Percentiles rank a stretch among this genome's conserved stretches.
phyloP scores from a whole-genome alignment of 2,797 vertebrate genomes.

The Gobionotothen gibberifrons region DNA sequence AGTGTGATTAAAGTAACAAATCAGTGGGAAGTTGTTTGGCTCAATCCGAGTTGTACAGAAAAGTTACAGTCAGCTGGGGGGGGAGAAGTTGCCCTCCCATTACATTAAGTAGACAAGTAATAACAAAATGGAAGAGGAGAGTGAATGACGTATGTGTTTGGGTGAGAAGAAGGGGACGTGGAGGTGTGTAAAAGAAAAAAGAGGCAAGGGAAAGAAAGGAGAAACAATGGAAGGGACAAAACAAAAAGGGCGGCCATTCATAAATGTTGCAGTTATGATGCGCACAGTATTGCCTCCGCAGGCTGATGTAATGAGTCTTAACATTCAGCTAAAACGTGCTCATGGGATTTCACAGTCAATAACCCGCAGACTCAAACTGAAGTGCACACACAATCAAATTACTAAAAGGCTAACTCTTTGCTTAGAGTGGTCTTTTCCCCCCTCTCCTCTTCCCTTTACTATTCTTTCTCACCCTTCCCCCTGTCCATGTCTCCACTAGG shows the following conservation, averaged over 20 bases:
- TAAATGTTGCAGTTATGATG: constrained; percentile 46
- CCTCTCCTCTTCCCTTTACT: background rate
- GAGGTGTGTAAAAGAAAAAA: background rate
- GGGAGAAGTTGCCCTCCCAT: constrained; percentile 32
- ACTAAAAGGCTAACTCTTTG: constrained; percentile 3
- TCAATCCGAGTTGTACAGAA: constrained; percentile 23
- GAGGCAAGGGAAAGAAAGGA: background rate
- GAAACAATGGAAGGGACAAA: constrained; percentile 17
- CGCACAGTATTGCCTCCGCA: constrained; percentile 20
- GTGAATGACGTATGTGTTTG: constrained; percentile 17
- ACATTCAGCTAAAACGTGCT: constrained; percentile 53
- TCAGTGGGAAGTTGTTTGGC: constrained; percentile 48
- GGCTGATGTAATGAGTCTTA: constrained; percentile 58
- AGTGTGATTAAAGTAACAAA: constrained; percentile 63
- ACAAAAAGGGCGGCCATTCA: constrained; percentile 16
- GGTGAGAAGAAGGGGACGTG: background rate
- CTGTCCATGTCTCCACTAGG: constrained; percentile 49
- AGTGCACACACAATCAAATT: constrained; percentile 32
- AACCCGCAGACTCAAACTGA: constrained; percentile 46
- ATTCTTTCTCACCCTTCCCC: background rate
- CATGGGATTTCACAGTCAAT: constrained; percentile 62
- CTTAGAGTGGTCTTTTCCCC: background rate
- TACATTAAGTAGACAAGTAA: constrained; percentile 50
- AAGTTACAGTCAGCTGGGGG: constrained; percentile 35
- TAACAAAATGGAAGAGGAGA: constrained; percentile 53